Evolutionary conservation across 2,888 invertebrate genomes (phyloP).

Genomic region (Hemithea aestivaria): DNA sequence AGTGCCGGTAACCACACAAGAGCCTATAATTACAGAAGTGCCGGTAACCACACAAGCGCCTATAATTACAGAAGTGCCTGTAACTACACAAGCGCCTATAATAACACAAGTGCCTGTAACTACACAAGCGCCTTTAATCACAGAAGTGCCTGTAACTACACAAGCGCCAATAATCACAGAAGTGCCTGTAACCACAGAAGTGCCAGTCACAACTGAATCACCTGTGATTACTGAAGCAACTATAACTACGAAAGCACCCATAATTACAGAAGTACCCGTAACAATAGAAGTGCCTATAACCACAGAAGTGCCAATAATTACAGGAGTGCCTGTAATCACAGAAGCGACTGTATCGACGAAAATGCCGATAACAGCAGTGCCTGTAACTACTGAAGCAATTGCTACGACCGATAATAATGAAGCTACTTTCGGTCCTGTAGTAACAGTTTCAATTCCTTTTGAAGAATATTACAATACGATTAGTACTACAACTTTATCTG

Average conservation of each 20-base stretch:
- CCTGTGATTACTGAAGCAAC: constrained; percentile 5
- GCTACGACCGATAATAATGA: constrained; percentile 14
- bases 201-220: not conserved
- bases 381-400: constrained; percentile 6
- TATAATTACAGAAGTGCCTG: constrained; percentile 1
- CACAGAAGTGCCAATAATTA: constrained; percentile 16
- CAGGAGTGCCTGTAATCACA: constrained; percentile 10
- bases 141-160: constrained; percentile 9
- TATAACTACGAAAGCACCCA: not conserved
- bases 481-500: constrained; percentile 23
- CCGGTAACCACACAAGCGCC: not conserved
- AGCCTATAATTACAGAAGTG: constrained; percentile 6
- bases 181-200: constrained; percentile 6
- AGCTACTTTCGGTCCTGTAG: constrained; percentile 5
- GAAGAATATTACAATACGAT: constrained; percentile 28
- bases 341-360: not conserved
- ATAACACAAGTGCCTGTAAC: not conserved
- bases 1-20: not conserved
- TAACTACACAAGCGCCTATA: constrained; percentile 3
- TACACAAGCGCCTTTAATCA: too few relatives aligned
- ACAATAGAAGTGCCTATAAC: constrained; percentile 7
- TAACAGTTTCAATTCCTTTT: constrained; percentile 15
- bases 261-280: too few relatives aligned
- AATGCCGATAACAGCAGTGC: not conserved
- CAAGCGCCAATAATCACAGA: constrained; percentile 17